These are phyloP conservation scores for Solenodon paradoxus DNA, from an alignment of 2,113 vertebrate species.

Conservation along the genomic window DNA sequence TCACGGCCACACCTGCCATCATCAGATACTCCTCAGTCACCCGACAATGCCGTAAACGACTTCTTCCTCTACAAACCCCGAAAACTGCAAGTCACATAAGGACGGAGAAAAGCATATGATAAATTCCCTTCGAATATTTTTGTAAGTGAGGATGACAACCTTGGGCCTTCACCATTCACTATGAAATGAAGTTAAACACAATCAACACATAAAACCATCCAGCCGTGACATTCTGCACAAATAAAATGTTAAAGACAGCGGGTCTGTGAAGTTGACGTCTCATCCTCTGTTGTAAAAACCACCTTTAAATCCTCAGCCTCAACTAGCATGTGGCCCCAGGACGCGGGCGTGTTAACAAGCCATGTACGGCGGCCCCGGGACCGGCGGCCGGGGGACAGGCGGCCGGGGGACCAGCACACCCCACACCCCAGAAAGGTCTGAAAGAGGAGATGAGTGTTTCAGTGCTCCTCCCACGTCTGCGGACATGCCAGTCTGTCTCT, in stretches of 20 bases:
- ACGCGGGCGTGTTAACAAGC: background rate
- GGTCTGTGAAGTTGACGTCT: background rate
- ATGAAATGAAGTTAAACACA: conserved; percentile 52
- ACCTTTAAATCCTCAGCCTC: background rate
- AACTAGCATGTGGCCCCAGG: background rate
- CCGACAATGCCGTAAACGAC: background rate
- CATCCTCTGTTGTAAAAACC: background rate
- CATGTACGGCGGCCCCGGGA: too few relatives aligned
- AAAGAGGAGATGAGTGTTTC: background rate
- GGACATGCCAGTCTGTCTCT: background rate
- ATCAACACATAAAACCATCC: conserved; percentile 33
- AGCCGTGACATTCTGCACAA: background rate
- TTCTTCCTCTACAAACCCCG: background rate
- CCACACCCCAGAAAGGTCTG: background rate
- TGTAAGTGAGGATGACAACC: conserved; percentile 48
- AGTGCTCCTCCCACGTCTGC: background rate
- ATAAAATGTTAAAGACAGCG: background rate
- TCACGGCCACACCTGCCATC: background rate
- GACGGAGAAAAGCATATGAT: background rate
- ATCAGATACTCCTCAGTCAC: background rate
- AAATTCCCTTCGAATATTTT: conserved; percentile 44
- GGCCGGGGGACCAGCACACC: too few relatives aligned
- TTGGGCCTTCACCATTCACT: conserved; percentile 46
- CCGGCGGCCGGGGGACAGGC: too few relatives aligned
- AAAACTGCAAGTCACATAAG: background rate